A percentile compares a stretch with the other conserved stretches of the same genome.
Evolutionary conservation across 92 coral and sea anemone species (phyloP).

Genomic region (Heliopora coerulea): DNA sequence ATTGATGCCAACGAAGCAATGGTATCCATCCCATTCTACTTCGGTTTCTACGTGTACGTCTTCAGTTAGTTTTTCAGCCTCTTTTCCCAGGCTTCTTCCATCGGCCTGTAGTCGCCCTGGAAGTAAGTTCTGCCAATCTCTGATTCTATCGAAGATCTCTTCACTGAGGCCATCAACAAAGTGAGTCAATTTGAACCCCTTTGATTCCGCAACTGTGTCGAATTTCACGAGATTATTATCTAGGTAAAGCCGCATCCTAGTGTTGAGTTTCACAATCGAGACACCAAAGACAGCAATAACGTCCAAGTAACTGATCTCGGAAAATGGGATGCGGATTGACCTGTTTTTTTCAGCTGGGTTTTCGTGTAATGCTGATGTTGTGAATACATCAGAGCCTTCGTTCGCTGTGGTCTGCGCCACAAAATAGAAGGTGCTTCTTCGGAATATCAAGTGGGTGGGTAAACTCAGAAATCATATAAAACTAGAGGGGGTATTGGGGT

Average conservation of each 20-base stretch:
- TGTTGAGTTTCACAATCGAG: no score
- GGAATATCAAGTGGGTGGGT: no score
- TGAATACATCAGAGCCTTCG: no score
- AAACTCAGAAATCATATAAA: no score
- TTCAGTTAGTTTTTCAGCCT: conserved; percentile 14
- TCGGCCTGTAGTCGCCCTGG: conserved; percentile 32
- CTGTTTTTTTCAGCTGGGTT: no score
- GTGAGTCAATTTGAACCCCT: conserved; percentile 53
- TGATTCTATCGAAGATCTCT: conserved; percentile 39
- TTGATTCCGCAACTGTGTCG: conserved; percentile 23
- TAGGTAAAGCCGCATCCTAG: conserved; percentile 37
- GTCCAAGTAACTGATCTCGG: no score
- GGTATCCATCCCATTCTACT: conserved; percentile 47
- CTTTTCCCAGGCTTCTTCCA: conserved; percentile 27
- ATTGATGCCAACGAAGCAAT: conserved; percentile 48
- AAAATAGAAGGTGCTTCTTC: no score
- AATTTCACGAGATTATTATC: conserved; percentile 42
- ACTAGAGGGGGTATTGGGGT: no score
- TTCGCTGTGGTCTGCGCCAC: no score
- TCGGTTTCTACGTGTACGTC: conserved; percentile 42
- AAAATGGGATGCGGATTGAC: no score
- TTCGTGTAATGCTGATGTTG: no score
- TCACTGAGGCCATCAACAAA: conserved; percentile 46
- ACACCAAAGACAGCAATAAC: no score
- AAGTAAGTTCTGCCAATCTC: conserved; percentile 45